Evolutionary conservation across 1,140 invertebrate species (phyloP), one percentile per base, ranked within the genome.

Genomic region (Sycophila sp.): DNA sequence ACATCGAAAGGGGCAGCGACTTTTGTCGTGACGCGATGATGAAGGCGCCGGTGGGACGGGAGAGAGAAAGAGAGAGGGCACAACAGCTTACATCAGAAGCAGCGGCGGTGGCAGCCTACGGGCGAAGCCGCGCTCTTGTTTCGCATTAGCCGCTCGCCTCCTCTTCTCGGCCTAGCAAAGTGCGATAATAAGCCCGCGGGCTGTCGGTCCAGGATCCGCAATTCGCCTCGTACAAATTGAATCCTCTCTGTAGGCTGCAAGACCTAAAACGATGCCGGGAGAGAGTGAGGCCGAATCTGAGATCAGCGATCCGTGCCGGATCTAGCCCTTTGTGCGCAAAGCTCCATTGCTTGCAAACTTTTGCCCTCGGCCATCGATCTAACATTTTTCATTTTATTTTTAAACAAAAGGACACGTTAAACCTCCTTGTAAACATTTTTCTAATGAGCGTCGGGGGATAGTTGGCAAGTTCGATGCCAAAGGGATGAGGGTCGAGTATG

Each of bases 101-200:
- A 34, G 17, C 24, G 17, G 17, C 17, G 17, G n/a, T 2, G 8
- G 53, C 8, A 56, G 69, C 60, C 69, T 30, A 70, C 49, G 38
- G 69, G 69, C 38, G 40, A 56, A 17, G 3, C 45, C 24, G 1
- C 58, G 72, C 42, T 72, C 75, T 77, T 76, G 76, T 77, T 78
- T 75, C 72, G 72, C 73, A 72, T 73, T 75, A 74, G 71, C 73
- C 72, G 10, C 17, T 38, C 28, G n/a, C 40, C 30, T 49, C 15
- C 2, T 22, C 22, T 38, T 6, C 22, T 73, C 73, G 75, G 74
- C 75, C 73, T 74, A 76, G 81, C 77, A 82, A 83, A 83, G 80
- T 82, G 81, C 81, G 81, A 83, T 83, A 83, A 84, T 84, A 83
- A 84, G 81, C 82, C 81, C 81, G 77, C 79, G 80, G 82, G 82